phyloP scores from a whole-genome alignment of 2,113 vertebrate species.

The Melanocharis versteri region DNA sequence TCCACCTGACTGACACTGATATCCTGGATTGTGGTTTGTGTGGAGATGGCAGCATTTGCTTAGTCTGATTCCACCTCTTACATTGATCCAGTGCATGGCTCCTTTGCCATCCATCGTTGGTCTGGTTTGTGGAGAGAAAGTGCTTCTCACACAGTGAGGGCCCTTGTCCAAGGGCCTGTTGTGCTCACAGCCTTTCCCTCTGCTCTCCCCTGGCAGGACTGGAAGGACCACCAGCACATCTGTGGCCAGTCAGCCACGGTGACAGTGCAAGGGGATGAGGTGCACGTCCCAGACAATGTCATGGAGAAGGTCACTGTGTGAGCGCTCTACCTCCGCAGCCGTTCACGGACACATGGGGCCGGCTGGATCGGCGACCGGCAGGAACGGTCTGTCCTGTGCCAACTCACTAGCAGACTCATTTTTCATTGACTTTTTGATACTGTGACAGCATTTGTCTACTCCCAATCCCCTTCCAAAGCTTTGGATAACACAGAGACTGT shows the following conservation, averaged over 20 bases:
- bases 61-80: neutral
- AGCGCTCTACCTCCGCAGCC: neutral
- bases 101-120: neutral
- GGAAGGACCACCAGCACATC: slow-evolving; percentile 95
- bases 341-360: neutral
- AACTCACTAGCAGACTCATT: neutral
- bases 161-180: neutral
- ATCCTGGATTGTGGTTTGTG: neutral
- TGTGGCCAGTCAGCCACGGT: slow-evolving; percentile 82
- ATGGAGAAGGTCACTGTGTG: slow-evolving; percentile 85
- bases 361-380: neutral
- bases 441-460: neutral
- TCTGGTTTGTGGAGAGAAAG: neutral
- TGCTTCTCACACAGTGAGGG: neutral
- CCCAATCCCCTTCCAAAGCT: neutral
- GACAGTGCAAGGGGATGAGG: slow-evolving; percentile 77
- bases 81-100: rapidly evolving
- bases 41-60: neutral
- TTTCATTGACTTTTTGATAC: neutral
- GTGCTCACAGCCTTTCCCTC: neutral
- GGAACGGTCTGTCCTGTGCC: neutral
- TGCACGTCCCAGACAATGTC: slow-evolving; percentile 78
- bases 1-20: neutral
- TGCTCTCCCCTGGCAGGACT: slow-evolving; percentile 79
- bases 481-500: neutral